Evolutionary conservation across 2,797 vertebrate genomes (phyloP).

Genomic region (Neomorphus geoffroyi): DNA sequence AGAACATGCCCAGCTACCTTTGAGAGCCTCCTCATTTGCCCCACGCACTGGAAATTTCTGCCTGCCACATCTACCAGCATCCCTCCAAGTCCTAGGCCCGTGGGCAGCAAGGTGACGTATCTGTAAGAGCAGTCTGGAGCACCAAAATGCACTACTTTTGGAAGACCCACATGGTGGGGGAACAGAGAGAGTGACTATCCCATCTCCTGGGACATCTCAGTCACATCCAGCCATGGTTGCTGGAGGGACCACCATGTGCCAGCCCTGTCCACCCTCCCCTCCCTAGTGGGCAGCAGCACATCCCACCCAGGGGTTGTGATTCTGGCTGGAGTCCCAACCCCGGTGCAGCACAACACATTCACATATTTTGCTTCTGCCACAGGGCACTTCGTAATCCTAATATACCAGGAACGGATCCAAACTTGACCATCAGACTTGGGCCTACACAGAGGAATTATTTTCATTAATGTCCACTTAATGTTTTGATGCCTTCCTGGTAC

Average conservation of each 20-base stretch:
- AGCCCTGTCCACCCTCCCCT: background rate
- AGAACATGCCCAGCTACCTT: fast-evolving
- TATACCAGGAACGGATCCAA: background rate
- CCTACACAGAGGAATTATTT: background rate
- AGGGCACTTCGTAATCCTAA: too few species aligned
- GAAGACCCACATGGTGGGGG: background rate
- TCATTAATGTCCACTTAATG: background rate
- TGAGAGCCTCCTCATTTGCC: background rate
- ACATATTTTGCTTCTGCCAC: fast-evolving
- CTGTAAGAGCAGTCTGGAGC: background rate
- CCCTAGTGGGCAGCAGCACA: background rate
- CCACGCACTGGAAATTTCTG: fast-evolving
- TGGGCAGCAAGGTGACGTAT: background rate
- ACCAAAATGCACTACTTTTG: background rate
- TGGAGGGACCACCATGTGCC: background rate
- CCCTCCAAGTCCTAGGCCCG: background rate
- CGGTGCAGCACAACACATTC: background rate
- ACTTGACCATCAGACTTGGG: background rate
- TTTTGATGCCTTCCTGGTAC: background rate
- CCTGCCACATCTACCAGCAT: too few species aligned
- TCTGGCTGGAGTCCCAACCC: background rate
- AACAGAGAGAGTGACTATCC: background rate
- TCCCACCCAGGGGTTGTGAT: too few species aligned
- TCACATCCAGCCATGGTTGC: background rate
- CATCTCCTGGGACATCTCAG: background rate